These are phyloP conservation scores for Cyprinodon brontotheroides DNA, from an alignment of 2,113 vertebrate species.

Conservation along the genomic window DNA sequence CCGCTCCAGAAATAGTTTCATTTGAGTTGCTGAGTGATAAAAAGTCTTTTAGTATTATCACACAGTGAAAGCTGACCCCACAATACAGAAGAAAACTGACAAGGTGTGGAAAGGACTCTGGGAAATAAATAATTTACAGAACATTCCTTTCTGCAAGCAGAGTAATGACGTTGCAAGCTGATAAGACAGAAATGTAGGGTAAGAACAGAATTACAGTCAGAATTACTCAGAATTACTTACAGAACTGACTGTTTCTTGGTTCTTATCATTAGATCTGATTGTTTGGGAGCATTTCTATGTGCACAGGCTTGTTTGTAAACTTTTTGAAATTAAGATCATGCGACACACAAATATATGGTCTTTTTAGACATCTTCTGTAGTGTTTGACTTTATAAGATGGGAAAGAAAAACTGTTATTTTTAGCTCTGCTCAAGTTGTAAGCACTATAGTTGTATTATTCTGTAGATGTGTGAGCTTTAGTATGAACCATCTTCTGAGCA, in stretches of 20 bases:
- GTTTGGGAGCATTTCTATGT: not conserved
- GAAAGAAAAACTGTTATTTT: constrained; percentile 2
- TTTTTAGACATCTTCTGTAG: not conserved
- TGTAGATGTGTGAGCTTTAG: not conserved
- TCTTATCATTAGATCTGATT: constrained; percentile 17
- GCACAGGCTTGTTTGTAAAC: not conserved
- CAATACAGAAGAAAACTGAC: not conserved
- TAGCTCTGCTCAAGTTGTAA: not conserved
- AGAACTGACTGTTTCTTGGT: constrained; percentile 15
- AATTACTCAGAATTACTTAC: no score
- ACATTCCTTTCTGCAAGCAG: not conserved
- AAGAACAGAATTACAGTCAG: no score
- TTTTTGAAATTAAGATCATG: constrained; percentile 9
- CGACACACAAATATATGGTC: not conserved
- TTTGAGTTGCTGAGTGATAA: not conserved
- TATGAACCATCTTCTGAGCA: not conserved
- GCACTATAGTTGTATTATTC: not conserved
- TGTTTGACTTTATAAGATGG: not conserved
- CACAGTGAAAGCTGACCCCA: not conserved
- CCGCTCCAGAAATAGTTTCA: not conserved
- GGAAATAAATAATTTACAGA: constrained; percentile 1
- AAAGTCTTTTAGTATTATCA: not conserved
- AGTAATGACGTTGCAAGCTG: not conserved
- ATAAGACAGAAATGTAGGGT: not conserved
- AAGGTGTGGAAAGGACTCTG: not conserved